These are phyloP conservation scores for Pteropus alecto DNA, from an alignment of 2,113 vertebrate species.

Conservation along the genomic window DNA sequence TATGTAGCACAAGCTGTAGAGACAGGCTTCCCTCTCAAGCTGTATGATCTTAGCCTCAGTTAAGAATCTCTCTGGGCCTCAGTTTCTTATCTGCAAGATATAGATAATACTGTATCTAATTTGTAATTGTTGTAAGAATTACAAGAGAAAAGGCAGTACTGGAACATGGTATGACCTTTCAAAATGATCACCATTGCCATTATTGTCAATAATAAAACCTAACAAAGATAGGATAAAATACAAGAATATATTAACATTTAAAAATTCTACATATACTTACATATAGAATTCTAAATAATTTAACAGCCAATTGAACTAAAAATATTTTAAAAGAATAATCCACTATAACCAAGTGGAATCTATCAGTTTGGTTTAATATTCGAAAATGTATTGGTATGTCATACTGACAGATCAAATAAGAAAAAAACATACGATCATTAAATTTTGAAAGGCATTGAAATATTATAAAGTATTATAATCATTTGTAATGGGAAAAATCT, in stretches of 20 bases:
- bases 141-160: neutral
- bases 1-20: neutral
- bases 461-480: neutral
- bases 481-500: neutral
- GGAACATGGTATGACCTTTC: neutral
- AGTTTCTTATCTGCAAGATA: neutral
- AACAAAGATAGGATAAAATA: neutral
- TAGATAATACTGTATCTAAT: neutral
- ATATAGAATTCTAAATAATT: neutral
- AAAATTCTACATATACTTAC: no score
- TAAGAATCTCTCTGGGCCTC: neutral
- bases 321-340: neutral
- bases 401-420: neutral
- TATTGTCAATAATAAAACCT: neutral
- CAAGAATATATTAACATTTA: neutral
- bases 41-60: neutral
- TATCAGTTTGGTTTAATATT: neutral
- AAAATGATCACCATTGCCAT: neutral
- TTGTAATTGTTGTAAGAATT: neutral
- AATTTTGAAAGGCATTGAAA: constrained; percentile 1
- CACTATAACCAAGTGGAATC: neutral
- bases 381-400: neutral
- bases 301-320: neutral
- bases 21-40: neutral
- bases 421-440: neutral